These are phyloP conservation scores for Macrosoma leucophasiata DNA, from an alignment of 2,888 invertebrate species.

Conservation along the genomic window DNA sequence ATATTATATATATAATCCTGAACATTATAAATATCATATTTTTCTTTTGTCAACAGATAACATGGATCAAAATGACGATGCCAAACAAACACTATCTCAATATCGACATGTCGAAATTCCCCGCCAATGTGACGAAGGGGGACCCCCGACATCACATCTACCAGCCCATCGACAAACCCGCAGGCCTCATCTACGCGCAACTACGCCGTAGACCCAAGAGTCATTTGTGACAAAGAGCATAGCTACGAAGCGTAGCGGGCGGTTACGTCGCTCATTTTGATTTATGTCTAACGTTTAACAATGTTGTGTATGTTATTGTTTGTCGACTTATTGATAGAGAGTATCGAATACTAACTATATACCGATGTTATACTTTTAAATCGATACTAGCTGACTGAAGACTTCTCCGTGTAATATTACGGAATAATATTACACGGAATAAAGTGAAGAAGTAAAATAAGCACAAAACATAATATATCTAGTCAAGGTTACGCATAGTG, in stretches of 20 bases:
- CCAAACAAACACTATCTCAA: constrained; percentile 89
- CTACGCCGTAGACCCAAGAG: constrained; percentile 77
- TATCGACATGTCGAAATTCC: constrained; percentile 84
- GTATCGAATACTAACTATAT: too few relatives aligned
- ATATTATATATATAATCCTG: too few relatives aligned
- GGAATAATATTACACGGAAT: too few relatives aligned
- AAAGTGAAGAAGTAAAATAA: constrained; percentile 32
- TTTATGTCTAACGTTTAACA: too few relatives aligned
- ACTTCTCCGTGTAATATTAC: too few relatives aligned
- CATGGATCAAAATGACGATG: constrained; percentile 83
- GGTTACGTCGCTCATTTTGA: too few relatives aligned
- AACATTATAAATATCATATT: too few relatives aligned
- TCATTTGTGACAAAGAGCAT: constrained; percentile 72
- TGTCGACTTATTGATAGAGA: too few relatives aligned
- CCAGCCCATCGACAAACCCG: constrained; percentile 85
- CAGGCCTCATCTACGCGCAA: constrained; percentile 84
- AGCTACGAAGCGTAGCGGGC: constrained; percentile 34
- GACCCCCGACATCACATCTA: constrained; percentile 81
- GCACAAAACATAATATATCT: constrained; percentile 18
- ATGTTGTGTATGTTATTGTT: too few relatives aligned
- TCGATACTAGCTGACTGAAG: too few relatives aligned
- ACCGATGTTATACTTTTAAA: too few relatives aligned
- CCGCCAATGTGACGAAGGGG: constrained; percentile 76
- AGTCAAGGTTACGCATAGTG: constrained; percentile 23
- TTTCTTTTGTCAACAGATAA: constrained; percentile 66